Evolutionary conservation across 2,888 invertebrate genomes (phyloP).

Genomic region (Acanthosepion lycidas): DNA sequence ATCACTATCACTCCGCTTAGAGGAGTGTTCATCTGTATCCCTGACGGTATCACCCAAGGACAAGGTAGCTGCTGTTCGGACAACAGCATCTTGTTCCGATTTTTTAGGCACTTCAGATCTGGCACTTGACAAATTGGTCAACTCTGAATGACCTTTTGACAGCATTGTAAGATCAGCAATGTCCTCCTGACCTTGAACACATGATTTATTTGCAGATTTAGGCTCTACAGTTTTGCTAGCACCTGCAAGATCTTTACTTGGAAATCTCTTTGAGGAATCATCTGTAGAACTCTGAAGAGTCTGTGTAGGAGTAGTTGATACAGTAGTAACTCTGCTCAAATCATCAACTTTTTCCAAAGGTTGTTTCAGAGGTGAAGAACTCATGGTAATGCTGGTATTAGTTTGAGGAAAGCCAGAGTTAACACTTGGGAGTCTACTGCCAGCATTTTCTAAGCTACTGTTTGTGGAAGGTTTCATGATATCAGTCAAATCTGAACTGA

Average conservation of each 20-base stretch:
- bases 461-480: constrained; percentile 33
- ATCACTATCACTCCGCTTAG: constrained; percentile 45
- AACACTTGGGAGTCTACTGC: neutral
- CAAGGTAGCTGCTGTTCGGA: neutral
- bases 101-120: constrained; percentile 47
- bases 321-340: neutral
- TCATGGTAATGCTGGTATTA: neutral
- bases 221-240: constrained; percentile 35
- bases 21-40: constrained; percentile 36
- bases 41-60: constrained; percentile 8
- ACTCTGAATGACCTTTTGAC: neutral
- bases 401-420: neutral
- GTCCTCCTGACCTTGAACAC: constrained; percentile 14
- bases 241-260: constrained; percentile 40
- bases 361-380: neutral
- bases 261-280: neutral
- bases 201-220: neutral
- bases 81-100: neutral
- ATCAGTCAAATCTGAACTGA: constrained; percentile 18
- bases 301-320: neutral
- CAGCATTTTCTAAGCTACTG: neutral
- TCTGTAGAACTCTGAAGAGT: constrained; percentile 37
- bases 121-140: constrained; percentile 12
- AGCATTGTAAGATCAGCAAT: neutral
- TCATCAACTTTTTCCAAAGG: constrained; percentile 36